A percentile compares a stretch with the other conserved stretches of the same genome.
These are phyloP conservation scores for Hapalemur alaotrensis DNA, from an alignment of 2,797 vertebrate genomes.

Conservation along the genomic window DNA sequence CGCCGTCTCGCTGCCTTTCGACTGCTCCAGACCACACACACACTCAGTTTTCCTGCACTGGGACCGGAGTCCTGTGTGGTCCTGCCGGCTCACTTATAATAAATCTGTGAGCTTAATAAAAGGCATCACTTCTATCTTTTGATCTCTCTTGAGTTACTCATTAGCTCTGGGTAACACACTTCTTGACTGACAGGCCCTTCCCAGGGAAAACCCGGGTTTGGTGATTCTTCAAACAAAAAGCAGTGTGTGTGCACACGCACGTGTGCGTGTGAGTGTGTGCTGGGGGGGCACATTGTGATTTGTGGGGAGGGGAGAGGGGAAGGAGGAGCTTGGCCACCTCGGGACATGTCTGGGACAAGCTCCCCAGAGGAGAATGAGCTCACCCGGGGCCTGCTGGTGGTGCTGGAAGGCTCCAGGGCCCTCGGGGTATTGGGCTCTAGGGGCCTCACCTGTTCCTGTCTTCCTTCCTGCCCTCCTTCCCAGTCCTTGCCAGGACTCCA, in stretches of 20 bases:
- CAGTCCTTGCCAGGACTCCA: neutral
- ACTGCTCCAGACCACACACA: conserved; percentile 85
- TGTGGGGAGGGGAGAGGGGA: neutral
- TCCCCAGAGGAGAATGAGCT: neutral
- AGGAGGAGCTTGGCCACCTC: neutral
- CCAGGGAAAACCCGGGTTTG: conserved; percentile 79
- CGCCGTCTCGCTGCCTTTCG: conserved; percentile 77
- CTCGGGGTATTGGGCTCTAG: fast-evolving
- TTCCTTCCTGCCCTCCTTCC: neutral
- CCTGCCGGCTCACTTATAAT: conserved; percentile 85
- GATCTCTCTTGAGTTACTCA: conserved; percentile 88
- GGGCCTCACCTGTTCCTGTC: neutral
- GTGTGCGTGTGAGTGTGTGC: neutral
- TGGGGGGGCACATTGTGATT: neutral
- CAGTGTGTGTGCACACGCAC: neutral
- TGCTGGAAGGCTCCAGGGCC: neutral
- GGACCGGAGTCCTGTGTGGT: conserved; percentile 87
- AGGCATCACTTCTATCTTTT: conserved; percentile 85
- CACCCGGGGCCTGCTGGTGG: neutral
- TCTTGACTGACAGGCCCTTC: conserved; percentile 84
- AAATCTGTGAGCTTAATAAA: conserved; percentile 86
- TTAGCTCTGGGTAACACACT: conserved; percentile 82
- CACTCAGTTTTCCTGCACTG: conserved; percentile 80
- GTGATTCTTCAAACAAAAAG: conserved; percentile 82
- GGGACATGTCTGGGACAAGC: neutral